Base-by-base conservation (phyloP, 2,888 invertebrate species). In the Mythimna loreyi region DNA sequence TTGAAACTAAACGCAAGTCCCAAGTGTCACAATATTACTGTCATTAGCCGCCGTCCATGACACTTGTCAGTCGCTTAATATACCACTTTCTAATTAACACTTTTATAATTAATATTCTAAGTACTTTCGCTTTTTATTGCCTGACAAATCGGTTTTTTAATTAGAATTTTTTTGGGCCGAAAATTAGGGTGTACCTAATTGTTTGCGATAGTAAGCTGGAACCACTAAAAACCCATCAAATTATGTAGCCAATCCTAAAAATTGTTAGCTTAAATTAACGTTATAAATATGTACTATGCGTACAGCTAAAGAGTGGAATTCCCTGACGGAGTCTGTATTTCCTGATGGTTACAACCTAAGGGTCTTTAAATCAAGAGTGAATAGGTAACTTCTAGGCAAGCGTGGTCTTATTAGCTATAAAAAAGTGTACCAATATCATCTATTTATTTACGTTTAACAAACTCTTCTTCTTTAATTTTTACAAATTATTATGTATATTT, bases 61-160 rank as follows among this genome's bases (percentile, higher is more conserved):
- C 83, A 75, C 78, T 73, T 77, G 68, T 78, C 83, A 74, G 64
- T 49, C 52, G 53, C 45, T 63, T 75, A 58, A 67, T 75, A 50
- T 56, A 65, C 68, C 70, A 73, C 61, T 73, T 75, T 47, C 66
- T 85, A 83, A 83, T 85, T 81, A 81, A 66, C 79, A 83, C 72
- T 85, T 75, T 58, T 62, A 43, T 81, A 85, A 83, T 85, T 83
- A 83, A 85, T 83, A 71, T 72, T 62, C 45, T 62, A 83, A 59
- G 66, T 67, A 60, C 21, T 56, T 28, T 36, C 36, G 45, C 36
- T 71, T 73, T 80, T 83, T 80, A 83, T 85, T 83, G 85, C 40
- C 72, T 85, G 83, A 83, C 81, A 83, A 83, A 83, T 83, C 85
- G 85, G 57, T 82, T 57, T 75, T 72, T 75, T 80, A 71, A 77